Percentiles rank a stretch among this genome's conserved stretches.
Conservation (phyloP, 2,888 invertebrate species). For the Piscicola geometra region DNA sequence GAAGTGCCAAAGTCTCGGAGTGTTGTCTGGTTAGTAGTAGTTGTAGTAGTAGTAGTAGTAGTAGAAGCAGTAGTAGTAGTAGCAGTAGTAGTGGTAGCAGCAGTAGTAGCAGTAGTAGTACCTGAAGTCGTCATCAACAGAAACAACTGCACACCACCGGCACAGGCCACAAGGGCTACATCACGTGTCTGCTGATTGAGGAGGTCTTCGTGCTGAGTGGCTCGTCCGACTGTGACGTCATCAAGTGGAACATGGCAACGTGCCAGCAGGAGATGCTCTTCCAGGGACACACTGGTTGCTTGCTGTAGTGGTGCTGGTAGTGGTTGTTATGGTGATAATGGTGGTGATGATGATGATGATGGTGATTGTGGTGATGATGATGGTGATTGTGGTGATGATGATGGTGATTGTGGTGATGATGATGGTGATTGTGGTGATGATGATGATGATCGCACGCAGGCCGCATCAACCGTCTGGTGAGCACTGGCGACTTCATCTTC, state of each 20-base stretch:
- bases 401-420: too few species aligned
- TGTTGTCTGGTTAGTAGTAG: slow-evolving; percentile 46
- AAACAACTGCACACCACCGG: neutral
- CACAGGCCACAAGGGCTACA: slow-evolving; percentile 57
- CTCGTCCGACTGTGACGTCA: slow-evolving; percentile 58
- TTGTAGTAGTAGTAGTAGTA: too few species aligned
- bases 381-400: neutral
- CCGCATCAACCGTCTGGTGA: slow-evolving; percentile 57
- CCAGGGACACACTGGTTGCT: slow-evolving; percentile 57
- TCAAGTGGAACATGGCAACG: slow-evolving; percentile 59
- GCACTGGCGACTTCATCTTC: slow-evolving; percentile 57
- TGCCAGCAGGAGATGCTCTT: slow-evolving; percentile 57
- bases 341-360: too few species aligned
- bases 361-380: too few species aligned
- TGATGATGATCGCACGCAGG: slow-evolving; percentile 51
- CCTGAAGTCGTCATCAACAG: too few species aligned
- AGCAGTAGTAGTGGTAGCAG: too few species aligned
- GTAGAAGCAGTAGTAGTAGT: too few species aligned
- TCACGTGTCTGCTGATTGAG: slow-evolving; percentile 57
- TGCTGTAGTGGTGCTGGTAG: neutral
- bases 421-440: too few species aligned
- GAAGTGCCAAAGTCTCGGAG: slow-evolving; percentile 57
- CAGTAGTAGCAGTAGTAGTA: too few species aligned
- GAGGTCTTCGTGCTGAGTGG: slow-evolving; percentile 58
- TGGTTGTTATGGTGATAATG: neutral